phyloP scores from a whole-genome alignment of 2,113 vertebrate species.

The Carassius auratus region DNA sequence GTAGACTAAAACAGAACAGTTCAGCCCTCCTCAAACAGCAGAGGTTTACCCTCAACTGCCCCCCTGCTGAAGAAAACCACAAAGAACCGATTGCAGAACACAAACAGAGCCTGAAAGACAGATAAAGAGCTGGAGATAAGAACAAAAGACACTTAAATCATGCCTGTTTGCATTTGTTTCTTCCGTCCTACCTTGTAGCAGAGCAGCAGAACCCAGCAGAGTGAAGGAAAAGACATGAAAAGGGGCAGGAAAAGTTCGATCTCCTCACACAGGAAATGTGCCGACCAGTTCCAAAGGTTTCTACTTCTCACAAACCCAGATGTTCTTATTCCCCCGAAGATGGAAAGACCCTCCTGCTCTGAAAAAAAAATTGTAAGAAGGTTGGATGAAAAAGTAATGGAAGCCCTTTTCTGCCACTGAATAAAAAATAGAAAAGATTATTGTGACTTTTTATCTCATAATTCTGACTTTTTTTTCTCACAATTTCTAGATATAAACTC shows the following conservation, averaged over 20 bases:
- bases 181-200: conserved; percentile 60
- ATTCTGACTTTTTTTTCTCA: no score
- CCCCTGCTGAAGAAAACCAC: conserved; percentile 47
- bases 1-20: conserved; percentile 33
- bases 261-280: conserved; percentile 81
- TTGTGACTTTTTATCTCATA: no score
- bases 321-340: conserved; percentile 82
- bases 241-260: conserved; percentile 60
- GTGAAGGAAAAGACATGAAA: conserved; percentile 43
- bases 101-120: conserved; percentile 52
- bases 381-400: neutral
- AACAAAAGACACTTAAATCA: conserved; percentile 45
- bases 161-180: conserved; percentile 61
- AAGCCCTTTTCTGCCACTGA: no score
- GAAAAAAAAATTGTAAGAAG: neutral
- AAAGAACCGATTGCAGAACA: conserved; percentile 42
- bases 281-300: conserved; percentile 67
- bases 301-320: conserved; percentile 77
- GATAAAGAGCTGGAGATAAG: conserved; percentile 55
- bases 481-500: no score
- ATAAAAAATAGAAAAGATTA: no score
- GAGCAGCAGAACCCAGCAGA: conserved; percentile 38
- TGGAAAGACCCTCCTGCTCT: conserved; percentile 73
- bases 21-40: conserved; percentile 35
- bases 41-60: conserved; percentile 54